Percentiles rank a stretch among this genome's conserved stretches.
Evolutionary conservation across 2,797 vertebrate species (phyloP).

Genomic region (Cyprinodon diabolis): DNA sequence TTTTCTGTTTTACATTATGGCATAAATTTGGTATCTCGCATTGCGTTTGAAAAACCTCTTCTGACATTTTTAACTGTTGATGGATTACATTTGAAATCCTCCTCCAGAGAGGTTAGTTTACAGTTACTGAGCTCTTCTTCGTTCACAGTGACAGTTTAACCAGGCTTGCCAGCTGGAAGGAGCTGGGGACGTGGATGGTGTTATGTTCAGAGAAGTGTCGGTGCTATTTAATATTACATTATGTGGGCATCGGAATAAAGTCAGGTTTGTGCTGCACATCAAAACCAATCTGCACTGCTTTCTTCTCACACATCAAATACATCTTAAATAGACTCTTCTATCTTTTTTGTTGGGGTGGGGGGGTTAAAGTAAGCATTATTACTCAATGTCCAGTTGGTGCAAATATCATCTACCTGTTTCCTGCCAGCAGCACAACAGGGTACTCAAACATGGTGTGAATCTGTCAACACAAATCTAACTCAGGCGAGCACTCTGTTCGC

Average conservation of each 20-base stretch:
- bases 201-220: slow-evolving; percentile 47
- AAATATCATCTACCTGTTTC: slow-evolving; percentile 39
- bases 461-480: slow-evolving; percentile 63
- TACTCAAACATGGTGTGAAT: slow-evolving; percentile 29
- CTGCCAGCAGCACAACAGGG: slow-evolving; percentile 29
- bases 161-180: slow-evolving; percentile 44
- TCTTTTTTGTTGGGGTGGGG: slow-evolving; percentile 1
- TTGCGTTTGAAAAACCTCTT: slow-evolving; percentile 26
- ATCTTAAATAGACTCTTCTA: background rate
- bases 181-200: slow-evolving; percentile 36
- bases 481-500: slow-evolving; percentile 36
- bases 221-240: slow-evolving; percentile 61
- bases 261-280: slow-evolving; percentile 14
- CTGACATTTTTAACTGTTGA: slow-evolving; percentile 44
- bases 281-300: slow-evolving; percentile 33
- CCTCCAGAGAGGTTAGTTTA: slow-evolving; percentile 45
- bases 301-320: slow-evolving; percentile 29
- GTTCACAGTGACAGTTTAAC: slow-evolving; percentile 44
- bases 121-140: slow-evolving; percentile 28
- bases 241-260: slow-evolving; percentile 33
- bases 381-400: slow-evolving; percentile 36
- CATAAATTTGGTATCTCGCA: slow-evolving; percentile 59
- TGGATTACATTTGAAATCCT: slow-evolving; percentile 62
- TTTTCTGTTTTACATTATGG: slow-evolving; percentile 44
- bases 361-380: background rate